Conservation (phyloP, 2,113 vertebrate genomes). For the Haemorhous mexicanus region DNA sequence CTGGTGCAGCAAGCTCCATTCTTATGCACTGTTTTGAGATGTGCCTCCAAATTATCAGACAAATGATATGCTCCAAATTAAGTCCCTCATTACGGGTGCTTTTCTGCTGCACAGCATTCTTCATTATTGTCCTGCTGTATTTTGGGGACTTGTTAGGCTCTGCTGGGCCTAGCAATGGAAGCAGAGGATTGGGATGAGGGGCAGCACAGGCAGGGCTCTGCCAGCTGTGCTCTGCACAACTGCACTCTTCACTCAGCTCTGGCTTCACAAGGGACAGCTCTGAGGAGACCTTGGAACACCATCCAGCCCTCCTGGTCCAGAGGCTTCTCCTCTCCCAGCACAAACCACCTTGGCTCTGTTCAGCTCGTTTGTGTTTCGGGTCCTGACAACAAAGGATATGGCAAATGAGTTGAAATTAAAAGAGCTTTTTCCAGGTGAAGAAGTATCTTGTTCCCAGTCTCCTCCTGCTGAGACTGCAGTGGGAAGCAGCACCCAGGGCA, state of each 20-base stretch:
- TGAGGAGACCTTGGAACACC: background rate
- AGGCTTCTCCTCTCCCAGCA: background rate
- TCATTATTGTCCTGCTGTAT: background rate
- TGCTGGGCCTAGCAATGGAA: background rate
- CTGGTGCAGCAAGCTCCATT: constrained; percentile 47
- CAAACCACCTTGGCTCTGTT: background rate
- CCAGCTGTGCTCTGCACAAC: background rate
- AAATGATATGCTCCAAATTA: constrained; percentile 49
- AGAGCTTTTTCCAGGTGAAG: background rate
- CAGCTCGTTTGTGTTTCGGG: background rate
- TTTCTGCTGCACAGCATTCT: background rate
- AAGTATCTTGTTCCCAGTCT: background rate
- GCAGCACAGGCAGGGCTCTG: background rate
- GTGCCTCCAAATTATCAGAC: constrained; percentile 50
- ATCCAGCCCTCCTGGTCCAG: background rate
- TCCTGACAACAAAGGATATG: background rate
- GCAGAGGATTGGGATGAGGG: background rate
- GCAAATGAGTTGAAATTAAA: background rate
- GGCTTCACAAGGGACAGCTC: background rate
- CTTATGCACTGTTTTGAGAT: constrained; percentile 21
- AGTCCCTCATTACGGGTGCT: constrained; percentile 31
- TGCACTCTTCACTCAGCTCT: background rate
- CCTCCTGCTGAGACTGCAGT: background rate
- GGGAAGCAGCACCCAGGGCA: background rate
- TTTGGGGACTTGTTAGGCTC: constrained; percentile 1